Conservation (phyloP, 2,888 invertebrate genomes). For the Leptinotarsa haldemani region DNA sequence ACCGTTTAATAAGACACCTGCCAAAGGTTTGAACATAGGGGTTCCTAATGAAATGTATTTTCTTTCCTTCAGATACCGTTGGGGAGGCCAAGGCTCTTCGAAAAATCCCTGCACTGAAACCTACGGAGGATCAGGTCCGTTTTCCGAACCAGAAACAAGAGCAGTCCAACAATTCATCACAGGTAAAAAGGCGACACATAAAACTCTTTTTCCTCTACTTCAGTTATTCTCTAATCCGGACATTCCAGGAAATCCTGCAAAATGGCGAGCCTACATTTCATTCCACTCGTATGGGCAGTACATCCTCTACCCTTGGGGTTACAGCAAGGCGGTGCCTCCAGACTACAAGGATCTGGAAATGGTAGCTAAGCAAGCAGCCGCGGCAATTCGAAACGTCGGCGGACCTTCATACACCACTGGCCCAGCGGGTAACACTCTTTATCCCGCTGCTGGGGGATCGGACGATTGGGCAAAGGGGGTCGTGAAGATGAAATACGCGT, state of each 20-base stretch:
- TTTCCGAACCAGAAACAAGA: constrained; percentile 88
- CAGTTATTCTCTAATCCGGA: neutral
- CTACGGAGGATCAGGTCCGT: constrained; percentile 81
- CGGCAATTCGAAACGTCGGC: constrained; percentile 72
- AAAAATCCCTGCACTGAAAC: constrained; percentile 85
- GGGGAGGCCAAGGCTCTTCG: constrained; percentile 89
- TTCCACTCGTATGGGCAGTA: constrained; percentile 91
- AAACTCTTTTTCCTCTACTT: neutral
- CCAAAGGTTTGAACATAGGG: too few species aligned
- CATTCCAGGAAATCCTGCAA: constrained; percentile 61
- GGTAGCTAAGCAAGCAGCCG: constrained; percentile 78
- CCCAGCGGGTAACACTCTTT: constrained; percentile 80
- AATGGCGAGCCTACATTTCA: constrained; percentile 79
- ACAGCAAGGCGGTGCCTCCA: constrained; percentile 77
- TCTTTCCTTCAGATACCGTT: constrained; percentile 72
- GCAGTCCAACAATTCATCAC: constrained; percentile 72
- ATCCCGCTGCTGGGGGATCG: constrained; percentile 85
- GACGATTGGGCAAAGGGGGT: constrained; percentile 93
- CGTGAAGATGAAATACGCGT: constrained; percentile 85
- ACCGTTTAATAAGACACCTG: too few species aligned
- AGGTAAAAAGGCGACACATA: constrained; percentile 29
- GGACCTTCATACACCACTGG: constrained; percentile 80
- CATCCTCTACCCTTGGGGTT: constrained; percentile 89
- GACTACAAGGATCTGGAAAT: constrained; percentile 77
- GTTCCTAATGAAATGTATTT: too few species aligned